A percentile compares a stretch with the other conserved stretches of the same genome.
Evolutionary conservation across 1,140 invertebrate genomes (phyloP).

Genomic region (Caenorhabditis latens): DNA sequence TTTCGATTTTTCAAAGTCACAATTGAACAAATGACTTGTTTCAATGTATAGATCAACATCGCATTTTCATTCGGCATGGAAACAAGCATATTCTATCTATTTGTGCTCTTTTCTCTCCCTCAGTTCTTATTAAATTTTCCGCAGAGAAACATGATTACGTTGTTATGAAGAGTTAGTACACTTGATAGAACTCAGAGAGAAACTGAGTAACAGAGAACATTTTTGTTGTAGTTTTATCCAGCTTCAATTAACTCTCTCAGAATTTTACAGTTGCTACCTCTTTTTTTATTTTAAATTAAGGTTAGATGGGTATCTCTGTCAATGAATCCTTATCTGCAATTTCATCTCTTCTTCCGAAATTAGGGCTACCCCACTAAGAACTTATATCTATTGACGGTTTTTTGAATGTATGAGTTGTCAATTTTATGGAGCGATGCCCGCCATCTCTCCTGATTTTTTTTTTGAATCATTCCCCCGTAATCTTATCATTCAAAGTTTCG

Average conservation of each 20-base stretch:
- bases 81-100: background rate
- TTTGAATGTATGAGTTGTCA: background rate
- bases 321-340: background rate
- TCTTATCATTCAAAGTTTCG: background rate
- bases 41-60: background rate
- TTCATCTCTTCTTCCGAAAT: background rate
- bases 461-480: background rate
- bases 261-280: too few species aligned
- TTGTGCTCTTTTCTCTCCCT: background rate
- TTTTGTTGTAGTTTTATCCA: too few species aligned
- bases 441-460: background rate
- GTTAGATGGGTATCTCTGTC: slow-evolving; percentile 34
- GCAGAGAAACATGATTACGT: slow-evolving; percentile 2
- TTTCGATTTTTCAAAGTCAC: slow-evolving; percentile 6
- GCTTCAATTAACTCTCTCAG: too few species aligned
- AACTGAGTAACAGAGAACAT: too few species aligned
- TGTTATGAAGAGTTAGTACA: background rate
- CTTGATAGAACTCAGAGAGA: background rate
- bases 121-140: background rate
- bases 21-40: too few species aligned
- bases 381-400: too few species aligned
- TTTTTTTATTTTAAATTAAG: background rate
- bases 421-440: background rate
- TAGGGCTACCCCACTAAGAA: background rate
- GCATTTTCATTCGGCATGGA: background rate